Conservation (phyloP, 1,140 invertebrate genomes). For the Piezodorus guildinii region DNA sequence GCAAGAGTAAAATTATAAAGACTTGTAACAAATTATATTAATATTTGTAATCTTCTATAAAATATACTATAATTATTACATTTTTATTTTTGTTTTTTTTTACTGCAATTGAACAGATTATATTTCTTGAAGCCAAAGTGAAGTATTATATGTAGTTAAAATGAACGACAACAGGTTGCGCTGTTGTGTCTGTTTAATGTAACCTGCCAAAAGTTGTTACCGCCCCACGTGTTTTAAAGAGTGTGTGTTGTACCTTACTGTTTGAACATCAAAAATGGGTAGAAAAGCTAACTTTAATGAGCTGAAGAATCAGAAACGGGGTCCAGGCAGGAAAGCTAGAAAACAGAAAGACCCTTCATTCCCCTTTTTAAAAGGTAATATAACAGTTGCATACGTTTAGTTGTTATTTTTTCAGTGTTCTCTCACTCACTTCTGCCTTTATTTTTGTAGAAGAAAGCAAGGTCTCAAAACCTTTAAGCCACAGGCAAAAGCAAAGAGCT, state of each 20-base stretch:
- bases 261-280: conserved; percentile 49
- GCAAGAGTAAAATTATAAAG: no score
- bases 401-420: conserved; percentile 1
- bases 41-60: no score
- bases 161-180: no score
- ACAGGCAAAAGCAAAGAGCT: conserved; percentile 53
- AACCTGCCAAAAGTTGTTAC: no score
- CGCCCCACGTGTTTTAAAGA: background rate
- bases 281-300: conserved; percentile 68
- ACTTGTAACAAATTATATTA: no score
- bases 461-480: conserved; percentile 34
- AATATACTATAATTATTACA: no score
- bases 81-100: no score
- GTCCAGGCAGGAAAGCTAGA: conserved; percentile 68
- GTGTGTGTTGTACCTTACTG: background rate
- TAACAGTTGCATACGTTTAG: conserved; percentile 23
- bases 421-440: no score
- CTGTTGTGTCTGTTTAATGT: no score
- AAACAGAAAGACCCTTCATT: conserved; percentile 72
- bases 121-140: no score
- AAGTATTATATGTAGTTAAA: no score
- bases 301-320: conserved; percentile 57
- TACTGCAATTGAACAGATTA: no score
- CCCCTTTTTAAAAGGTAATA: conserved; percentile 31
- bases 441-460: background rate